Base-by-base conservation (phyloP, 2,797 vertebrate genomes). In the Sebastes steindachneri region DNA sequence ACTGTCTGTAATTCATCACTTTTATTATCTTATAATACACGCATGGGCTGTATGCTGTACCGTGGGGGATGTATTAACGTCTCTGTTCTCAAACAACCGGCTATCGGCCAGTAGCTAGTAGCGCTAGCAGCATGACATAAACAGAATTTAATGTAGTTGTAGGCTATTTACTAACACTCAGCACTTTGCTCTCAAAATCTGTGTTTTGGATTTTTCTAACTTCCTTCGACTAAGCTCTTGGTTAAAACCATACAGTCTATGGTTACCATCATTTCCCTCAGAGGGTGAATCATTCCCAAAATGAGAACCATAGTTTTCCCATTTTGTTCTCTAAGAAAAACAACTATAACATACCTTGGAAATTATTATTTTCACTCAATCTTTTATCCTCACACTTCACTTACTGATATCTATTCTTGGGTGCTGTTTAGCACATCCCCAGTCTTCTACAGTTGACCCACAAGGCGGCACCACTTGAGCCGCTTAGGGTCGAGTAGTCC, bases 241-340 rank as follows among this genome's bases (percentile, higher is more conserved):
- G 73, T 62, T 25, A 29, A 51, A 19, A 51, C 23, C 15, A 10
- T 45, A 19, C 23, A 45, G 5, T 25, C 7, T 25, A 25, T 81
- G 70, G 69, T 58, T 37, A 57, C 19, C 31, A 77, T 79, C 0
- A 62, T 80, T 87, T 86, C 35, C 62, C 80, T 74, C 67, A 10
- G 3, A 74, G 67, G 60, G 21, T 83, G 57, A 83, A 78, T 85
- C 35, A 73, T 80, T 83, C 75, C 55, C 74, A 14, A 76, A 77
- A 67, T 79, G 9, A 80, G 33, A 70, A 71, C 10, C 29, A 66
- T 26, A 14, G 17, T 83, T 80, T 77, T 33, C 7, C 23, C 21
- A 63, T 77, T 85, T 78, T 19, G 28, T 4, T 75, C 4, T 70
- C 3, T 28, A 53, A 31, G 48, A 70, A 79, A 55, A 74, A 68